These are phyloP conservation scores for Mythimna impura DNA, from an alignment of 2,888 invertebrate genomes.

Conservation along the genomic window DNA sequence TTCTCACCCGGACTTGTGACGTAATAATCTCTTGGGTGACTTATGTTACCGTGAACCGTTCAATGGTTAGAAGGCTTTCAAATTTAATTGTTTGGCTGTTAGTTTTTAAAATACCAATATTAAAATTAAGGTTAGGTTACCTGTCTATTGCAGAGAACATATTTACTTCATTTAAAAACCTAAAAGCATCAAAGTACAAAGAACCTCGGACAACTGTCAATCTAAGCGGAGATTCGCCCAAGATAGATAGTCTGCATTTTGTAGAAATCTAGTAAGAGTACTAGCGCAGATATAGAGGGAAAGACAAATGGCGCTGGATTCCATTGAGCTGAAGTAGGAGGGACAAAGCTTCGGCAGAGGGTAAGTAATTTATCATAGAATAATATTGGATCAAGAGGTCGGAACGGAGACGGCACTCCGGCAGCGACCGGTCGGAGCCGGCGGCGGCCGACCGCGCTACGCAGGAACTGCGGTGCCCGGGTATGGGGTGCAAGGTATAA, in stretches of 20 bases:
- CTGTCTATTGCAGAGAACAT: not conserved
- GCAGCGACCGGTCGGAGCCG: slow-evolving; percentile 20
- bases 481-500: not conserved
- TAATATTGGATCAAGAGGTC: slow-evolving; percentile 68
- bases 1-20: no score
- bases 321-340: slow-evolving; percentile 52
- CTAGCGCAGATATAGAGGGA: slow-evolving; percentile 45
- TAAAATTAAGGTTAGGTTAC: not conserved
- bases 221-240: slow-evolving; percentile 34
- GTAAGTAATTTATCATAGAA: slow-evolving; percentile 68
- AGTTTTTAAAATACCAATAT: no score
- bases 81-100: no score
- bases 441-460: slow-evolving; percentile 21
- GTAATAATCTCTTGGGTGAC: no score
- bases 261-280: slow-evolving; percentile 32
- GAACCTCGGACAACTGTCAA: slow-evolving; percentile 38
- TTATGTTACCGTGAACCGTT: no score
- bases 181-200: slow-evolving; percentile 13
- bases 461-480: slow-evolving; percentile 29
- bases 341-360: slow-evolving; percentile 58
- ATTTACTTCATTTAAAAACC: slow-evolving; percentile 19
- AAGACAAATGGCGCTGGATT: slow-evolving; percentile 64
- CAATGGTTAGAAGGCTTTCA: no score
- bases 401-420: slow-evolving; percentile 23
- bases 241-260: slow-evolving; percentile 49